Base-by-base conservation (phyloP, 2,888 invertebrate species). In the Parthenolecanium corni region DNA sequence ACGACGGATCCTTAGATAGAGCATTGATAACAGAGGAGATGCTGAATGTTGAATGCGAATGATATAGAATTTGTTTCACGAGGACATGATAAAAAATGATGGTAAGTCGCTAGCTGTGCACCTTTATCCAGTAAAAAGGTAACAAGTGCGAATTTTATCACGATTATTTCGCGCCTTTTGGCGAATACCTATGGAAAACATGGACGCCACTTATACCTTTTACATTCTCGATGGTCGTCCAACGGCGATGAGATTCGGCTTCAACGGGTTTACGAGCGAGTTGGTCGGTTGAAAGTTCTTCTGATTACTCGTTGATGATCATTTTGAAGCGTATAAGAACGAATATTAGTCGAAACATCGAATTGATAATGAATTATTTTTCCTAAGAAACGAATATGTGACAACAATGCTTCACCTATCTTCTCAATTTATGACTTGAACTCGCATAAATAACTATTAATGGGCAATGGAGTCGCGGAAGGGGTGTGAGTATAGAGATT, bases 141-240 rank as follows among this genome's bases (percentile, higher is more conserved):
- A 2, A 18, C 20, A 6, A 44, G 12, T 23, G 16, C 14, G 12
- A 21, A 18, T 31, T 14, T 42, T 47, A 46, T 58, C 57, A 46
- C 57, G 57, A 20, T 49, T 14, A 57, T 58, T 58, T 58, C 57
- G 57, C 57, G 57, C 57, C 57, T 58, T 58, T 58, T 58, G 25
- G 14, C 14, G 9, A 58, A 47, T 20, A 46, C 46, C 16, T 42
- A 24, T 58, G 47, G 38, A 25, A 58, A 58, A 58, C 57, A 58
- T 58, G 57, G 57, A 58, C 57, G 57, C 57, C 57, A 58, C 57
- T 49, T 47, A 18, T 58, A 58, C 57, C 57, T 58, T 49, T 49
- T 11, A 14, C 18, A 21, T 49, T 21, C 21, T 23, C 49, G 23
- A 2, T 21, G 11, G 21, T 14, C 23, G 49, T 6, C 9, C 5